Evolutionary conservation across 2,113 vertebrate genomes (phyloP).

Genomic region (Forbesichthys papilliferus): DNA sequence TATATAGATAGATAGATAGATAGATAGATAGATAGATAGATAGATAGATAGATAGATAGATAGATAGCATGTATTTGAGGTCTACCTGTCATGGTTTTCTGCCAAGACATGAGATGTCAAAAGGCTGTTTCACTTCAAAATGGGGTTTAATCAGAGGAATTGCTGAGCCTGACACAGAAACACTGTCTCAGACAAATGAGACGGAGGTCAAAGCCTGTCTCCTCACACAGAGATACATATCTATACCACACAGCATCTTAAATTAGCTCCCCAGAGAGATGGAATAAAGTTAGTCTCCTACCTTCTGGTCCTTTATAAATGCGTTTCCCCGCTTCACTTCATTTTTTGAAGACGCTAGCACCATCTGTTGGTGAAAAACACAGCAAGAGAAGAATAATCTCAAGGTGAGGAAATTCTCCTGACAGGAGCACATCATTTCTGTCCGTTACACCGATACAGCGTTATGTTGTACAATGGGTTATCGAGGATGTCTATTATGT

Average conservation of each 20-base stretch:
- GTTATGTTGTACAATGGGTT: no score
- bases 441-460: no score
- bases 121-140: conserved; percentile 4
- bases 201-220: conserved; percentile 27
- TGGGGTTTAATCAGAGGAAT: not conserved
- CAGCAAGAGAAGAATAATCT: no score
- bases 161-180: conserved; percentile 4
- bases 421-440: no score
- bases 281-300: conserved; percentile 24
- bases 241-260: conserved; percentile 27
- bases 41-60: no score
- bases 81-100: conserved; percentile 8
- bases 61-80: not conserved
- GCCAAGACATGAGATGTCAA: not conserved
- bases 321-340: not conserved
- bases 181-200: conserved; percentile 22
- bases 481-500: no score
- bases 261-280: conserved; percentile 41
- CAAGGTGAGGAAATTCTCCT: no score
- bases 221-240: conserved; percentile 4
- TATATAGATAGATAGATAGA: no score
- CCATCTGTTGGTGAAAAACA: not conserved
- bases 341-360: conserved; percentile 1
- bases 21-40: no score
- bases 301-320: not conserved